These are phyloP conservation scores for Lipophrys pholis DNA, from an alignment of 2,113 vertebrate species.

Conservation along the genomic window DNA sequence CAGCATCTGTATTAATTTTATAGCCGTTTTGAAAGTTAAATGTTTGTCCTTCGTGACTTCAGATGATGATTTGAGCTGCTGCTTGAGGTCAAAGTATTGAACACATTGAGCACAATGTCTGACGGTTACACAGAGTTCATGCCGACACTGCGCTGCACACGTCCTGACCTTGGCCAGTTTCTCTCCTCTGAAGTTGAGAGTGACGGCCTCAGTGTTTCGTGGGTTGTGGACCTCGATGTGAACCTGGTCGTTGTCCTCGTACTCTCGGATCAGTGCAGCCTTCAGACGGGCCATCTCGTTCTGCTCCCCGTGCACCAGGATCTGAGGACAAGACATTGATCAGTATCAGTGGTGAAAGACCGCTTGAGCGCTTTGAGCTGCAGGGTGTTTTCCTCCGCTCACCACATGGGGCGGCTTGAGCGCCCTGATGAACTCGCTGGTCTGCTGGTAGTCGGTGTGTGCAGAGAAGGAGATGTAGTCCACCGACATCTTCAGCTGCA, in stretches of 20 bases:
- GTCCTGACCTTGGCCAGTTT: constrained; percentile 97
- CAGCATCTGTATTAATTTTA: too few relatives aligned
- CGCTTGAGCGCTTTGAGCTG: too few relatives aligned
- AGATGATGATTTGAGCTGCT: too few relatives aligned
- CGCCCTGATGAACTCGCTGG: constrained; percentile 98
- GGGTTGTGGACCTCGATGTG: constrained; percentile 99
- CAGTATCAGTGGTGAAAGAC: neutral
- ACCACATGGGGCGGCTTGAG: constrained; percentile 98
- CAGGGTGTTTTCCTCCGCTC: neutral
- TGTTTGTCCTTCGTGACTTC: too few relatives aligned
- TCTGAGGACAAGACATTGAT: constrained; percentile 52
- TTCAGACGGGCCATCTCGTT: constrained; percentile 99
- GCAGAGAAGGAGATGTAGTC: constrained; percentile 99
- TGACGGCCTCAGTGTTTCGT: constrained; percentile 97
- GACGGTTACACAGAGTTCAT: too few relatives aligned
- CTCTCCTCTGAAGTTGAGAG: constrained; percentile 97
- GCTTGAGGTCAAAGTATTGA: too few relatives aligned
- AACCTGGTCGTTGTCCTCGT: constrained; percentile 97
- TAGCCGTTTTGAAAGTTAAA: too few relatives aligned
- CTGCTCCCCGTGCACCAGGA: constrained; percentile 97
- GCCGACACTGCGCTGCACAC: too few relatives aligned
- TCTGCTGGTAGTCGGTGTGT: constrained; percentile 99
- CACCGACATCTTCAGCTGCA: constrained; percentile 99
- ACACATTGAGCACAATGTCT: too few relatives aligned
- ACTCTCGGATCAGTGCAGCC: constrained; percentile 95